Base-by-base conservation (phyloP, 1,140 invertebrate genomes). In the Bilobella aurantiaca region DNA sequence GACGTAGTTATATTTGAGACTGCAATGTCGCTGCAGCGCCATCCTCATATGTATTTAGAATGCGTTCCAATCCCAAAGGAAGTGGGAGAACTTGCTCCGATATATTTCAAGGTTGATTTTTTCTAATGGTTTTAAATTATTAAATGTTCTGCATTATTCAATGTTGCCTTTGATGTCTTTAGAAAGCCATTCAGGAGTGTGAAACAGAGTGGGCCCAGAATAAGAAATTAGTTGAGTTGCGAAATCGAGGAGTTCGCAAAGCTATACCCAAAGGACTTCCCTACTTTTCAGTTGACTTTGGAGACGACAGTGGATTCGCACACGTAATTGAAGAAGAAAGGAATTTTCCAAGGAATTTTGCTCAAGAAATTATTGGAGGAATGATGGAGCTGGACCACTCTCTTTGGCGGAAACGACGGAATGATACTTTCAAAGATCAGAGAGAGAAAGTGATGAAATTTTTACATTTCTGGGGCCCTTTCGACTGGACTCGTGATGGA, bases 271-370 rank as follows among this genome's bases (percentile, higher is more conserved):
- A 95, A 80, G 93, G 91, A 3, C 83, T 98, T 62, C 87, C 94
- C 0, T 98, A 98, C 77, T 96, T 98, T 78, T 84, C 84, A 79
- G 87, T 98, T 0, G 86, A 93, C 77, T 98, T 98, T 83, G 95
- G 91, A 30, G 83, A 85, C 78, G 84, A 92, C 58, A 82, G 84
- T 46, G 96, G 96, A 1, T 98, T 89, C 80, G 95, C 92, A 64
- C 95, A 98, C 80, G 89, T 97, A 0, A 95, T 98, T 74, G 96
- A 98, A 80, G 90, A 98, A 79, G 89, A 94, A 76, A 79, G 85
- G 64, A 74, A 84, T 31, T 98, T 98, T 79, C 89, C 93, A 0
- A 78, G 75, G 53, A 90, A 91, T 80, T 98, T 98, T 85, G 94
- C 90, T 42, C 86, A 93, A 87, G 91, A 97, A 86, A 88, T 97